Evolutionary conservation across 2,113 vertebrate species (phyloP), one percentile per base, ranked within the genome.

Genomic region (Larimichthys crocea): DNA sequence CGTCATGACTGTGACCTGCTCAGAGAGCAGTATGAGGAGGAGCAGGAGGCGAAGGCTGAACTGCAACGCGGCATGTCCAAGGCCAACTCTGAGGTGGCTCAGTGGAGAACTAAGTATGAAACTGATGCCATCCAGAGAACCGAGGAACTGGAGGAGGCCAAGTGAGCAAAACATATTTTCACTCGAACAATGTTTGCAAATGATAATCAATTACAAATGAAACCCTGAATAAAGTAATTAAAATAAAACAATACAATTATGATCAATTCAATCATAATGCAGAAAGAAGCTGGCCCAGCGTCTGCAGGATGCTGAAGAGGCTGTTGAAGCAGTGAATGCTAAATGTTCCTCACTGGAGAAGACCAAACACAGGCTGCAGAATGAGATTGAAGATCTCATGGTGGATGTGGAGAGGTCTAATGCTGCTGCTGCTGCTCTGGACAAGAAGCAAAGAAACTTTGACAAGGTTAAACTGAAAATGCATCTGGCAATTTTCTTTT

Each of bases 81-180:
- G 90, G 96, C 95, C 77, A 97, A 97, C 86, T 92, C 95, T 1
- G 96, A 97, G 92, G 96, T 97, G 89, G 96, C 97, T 0, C 96
- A 96, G 90, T 97, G 97, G 97, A 96, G 97, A 94, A 97, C 96
- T 79, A 97, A 97, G 91, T 98, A 98, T 0, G 97, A 98, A 95
- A 98, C 97, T 0, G 97, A 98, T 2, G 97, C 97, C 90, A 97
- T 98, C 86, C 97, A 97, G 83, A 95, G 96, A 64, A 98, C 97
- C 0, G 97, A 97, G 85, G 97, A 98, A 81, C 94, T 98, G 22
- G 97, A 98, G 63, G 97, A 98, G 60, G 96, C 97, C 70, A 98
- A 98, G 97, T 98, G 35, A 40, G 35, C 35, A 40, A 40, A 40
- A 40, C 7, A 40, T 9, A 40, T 40, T 40, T 40, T 40, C 35